phyloP scores from a whole-genome alignment of 2,888 invertebrate species.

The Drosophila kambysellisi region DNA sequence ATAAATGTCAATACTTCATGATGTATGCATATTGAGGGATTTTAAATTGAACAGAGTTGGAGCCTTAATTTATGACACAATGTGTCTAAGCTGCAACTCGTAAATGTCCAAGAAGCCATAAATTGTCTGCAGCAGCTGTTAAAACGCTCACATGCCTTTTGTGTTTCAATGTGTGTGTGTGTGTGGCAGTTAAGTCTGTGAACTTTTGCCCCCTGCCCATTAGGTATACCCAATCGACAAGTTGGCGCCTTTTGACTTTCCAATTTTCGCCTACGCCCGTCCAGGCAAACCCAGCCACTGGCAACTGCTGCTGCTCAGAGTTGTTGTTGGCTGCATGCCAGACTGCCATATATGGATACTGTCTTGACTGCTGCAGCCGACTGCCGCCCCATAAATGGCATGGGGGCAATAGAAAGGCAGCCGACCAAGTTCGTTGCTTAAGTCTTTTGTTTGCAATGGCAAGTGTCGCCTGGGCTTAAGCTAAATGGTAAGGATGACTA shows the following conservation, averaged over 20 bases:
- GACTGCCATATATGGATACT: constrained; percentile 37
- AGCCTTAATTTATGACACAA: constrained; percentile 45
- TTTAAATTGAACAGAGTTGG: constrained; percentile 32
- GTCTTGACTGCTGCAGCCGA: constrained; percentile 32
- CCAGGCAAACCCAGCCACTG: constrained; percentile 13
- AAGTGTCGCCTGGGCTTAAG: constrained; percentile 43
- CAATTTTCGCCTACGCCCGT: constrained; percentile 71
- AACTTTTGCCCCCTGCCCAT: constrained; percentile 36
- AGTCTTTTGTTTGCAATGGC: constrained; percentile 55
- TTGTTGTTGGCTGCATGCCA: constrained; percentile 34
- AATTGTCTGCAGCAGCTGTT: constrained; percentile 43
- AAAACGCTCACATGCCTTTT: constrained; percentile 1
- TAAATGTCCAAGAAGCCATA: constrained; percentile 56
- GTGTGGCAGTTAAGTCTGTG: constrained; percentile 17
- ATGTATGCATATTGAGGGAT: constrained; percentile 34
- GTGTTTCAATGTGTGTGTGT: constrained; percentile 4
- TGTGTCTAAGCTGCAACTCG: constrained; percentile 58
- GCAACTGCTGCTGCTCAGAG: constrained; percentile 9
- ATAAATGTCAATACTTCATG: constrained; percentile 75
- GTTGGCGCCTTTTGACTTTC: constrained; percentile 71
- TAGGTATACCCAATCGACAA: constrained; percentile 15
- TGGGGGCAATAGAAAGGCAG: constrained; percentile 45
- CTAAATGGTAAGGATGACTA: constrained; percentile 45
- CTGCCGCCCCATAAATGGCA: constrained; percentile 43
- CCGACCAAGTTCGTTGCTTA: constrained; percentile 52